These are phyloP conservation scores for Poecilia gillii DNA, from an alignment of 2,797 vertebrate genomes.

Conservation along the genomic window DNA sequence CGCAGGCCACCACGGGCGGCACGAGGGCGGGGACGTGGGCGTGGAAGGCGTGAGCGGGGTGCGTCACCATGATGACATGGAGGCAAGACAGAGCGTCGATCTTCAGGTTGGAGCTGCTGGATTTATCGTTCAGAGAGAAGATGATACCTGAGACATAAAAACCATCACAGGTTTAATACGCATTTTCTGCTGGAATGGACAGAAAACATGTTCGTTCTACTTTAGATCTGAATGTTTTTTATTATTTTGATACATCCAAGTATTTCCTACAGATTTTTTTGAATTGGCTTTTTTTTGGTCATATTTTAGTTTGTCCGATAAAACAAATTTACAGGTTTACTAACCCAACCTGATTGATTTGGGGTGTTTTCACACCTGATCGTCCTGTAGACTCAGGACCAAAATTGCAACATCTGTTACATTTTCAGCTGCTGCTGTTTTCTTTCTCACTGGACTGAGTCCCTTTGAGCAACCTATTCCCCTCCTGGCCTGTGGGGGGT, in stretches of 20 bases:
- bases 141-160: slow-evolving; percentile 88
- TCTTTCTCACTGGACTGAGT: background rate
- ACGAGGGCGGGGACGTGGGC: slow-evolving; percentile 96
- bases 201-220: too few relatives aligned
- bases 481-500: background rate
- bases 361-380: too few relatives aligned
- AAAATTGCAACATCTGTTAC: background rate
- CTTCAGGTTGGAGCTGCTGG: slow-evolving; percentile 98
- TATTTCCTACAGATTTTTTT: background rate
- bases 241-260: background rate
- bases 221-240: too few relatives aligned
- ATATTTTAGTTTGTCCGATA: background rate
- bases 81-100: slow-evolving; percentile 97
- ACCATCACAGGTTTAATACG: background rate
- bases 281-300: background rate
- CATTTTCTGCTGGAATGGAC: too few relatives aligned
- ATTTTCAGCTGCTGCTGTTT: background rate
- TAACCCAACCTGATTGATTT: background rate
- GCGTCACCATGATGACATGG: slow-evolving; percentile 96
- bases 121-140: slow-evolving; percentile 98
- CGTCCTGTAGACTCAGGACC: background rate
- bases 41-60: slow-evolving; percentile 96
- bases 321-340: background rate
- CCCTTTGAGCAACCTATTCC: background rate
- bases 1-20: slow-evolving; percentile 95